These are phyloP conservation scores for Sebastes hubbsi DNA, from an alignment of 2,797 vertebrate genomes.

Conservation along the genomic window DNA sequence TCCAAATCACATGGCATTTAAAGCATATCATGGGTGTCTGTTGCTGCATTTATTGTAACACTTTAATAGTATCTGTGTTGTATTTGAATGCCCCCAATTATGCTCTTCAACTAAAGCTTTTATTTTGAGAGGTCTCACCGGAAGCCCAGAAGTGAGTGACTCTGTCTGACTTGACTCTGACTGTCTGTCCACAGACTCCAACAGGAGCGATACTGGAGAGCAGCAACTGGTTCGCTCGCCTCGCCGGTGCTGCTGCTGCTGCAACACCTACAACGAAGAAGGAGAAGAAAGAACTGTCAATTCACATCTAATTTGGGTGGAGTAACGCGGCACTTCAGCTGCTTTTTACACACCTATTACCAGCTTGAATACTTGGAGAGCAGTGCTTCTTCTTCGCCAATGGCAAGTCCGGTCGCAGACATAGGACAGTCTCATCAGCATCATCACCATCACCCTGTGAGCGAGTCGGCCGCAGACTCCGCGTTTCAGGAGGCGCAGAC, in stretches of 20 bases:
- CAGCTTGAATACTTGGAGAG: slow-evolving; percentile 24
- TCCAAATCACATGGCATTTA: not conserved
- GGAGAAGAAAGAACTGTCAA: not conserved
- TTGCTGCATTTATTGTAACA: not conserved
- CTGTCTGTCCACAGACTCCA: slow-evolving; percentile 29
- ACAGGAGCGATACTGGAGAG: slow-evolving; percentile 43
- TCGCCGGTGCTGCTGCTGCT: slow-evolving; percentile 46
- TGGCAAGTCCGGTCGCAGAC: slow-evolving; percentile 89
- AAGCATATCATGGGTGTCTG: not conserved
- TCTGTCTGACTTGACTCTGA: not conserved
- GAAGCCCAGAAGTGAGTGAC: not conserved
- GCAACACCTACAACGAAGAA: slow-evolving; percentile 15
- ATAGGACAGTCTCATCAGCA: slow-evolving; percentile 84
- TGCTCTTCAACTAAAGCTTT: not conserved
- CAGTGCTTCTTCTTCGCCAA: slow-evolving; percentile 75
- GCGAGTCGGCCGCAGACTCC: slow-evolving; percentile 79
- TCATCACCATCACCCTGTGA: slow-evolving; percentile 79
- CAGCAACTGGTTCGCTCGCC: slow-evolving; percentile 47
- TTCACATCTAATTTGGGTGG: slow-evolving; percentile 2
- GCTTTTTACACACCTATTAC: not conserved
- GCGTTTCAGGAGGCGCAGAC: slow-evolving; percentile 91
- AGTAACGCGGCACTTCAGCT: slow-evolving; percentile 28
- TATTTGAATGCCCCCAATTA: not conserved
- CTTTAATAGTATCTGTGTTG: fast-evolving
- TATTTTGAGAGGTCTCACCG: slow-evolving; percentile 28